Base-by-base conservation (phyloP, 30 jellyfish, hydroid and myxozoan genomes). In the Turritopsis rubra region DNA sequence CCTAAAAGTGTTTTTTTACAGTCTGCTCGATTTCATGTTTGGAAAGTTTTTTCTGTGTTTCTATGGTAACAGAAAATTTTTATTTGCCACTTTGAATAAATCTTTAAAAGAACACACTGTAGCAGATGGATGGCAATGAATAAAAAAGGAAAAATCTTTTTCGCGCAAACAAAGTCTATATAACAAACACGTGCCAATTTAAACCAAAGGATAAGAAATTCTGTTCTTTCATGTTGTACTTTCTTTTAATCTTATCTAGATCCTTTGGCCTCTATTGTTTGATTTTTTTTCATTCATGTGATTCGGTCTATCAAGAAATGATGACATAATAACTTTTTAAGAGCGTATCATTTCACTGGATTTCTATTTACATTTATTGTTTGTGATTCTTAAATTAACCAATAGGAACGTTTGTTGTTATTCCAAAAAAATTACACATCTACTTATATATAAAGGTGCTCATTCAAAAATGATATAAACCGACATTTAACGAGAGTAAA, bases 391-490 rank as follows among this genome's bases (percentile, higher is more conserved):
- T 23, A 16, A 65, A 66, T 18, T 30, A 66, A 71, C 88, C 88
- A 82, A 82, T 82, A 30, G 72, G 81, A 71, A 21, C 75, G 53
- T 28, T 82, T 66, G 84, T 66, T 54, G 70, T 60, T 68, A 28
- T 82, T 66, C 83, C 72, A 30, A 82, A 41, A 82, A 65, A 29
- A 71, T 71, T 82, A 71, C 66, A 25, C 79, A 82, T 71, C 3
- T 21, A 9, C 29, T 65, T 66, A 65, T 28, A 74, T 82, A 29
- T 24, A 74, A 74, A 74, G 60, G 41, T 52, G 24, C 65, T 74
- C 82, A 74, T 74, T 74, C 82, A 74, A 74, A 29, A 74, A 52
- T n/a, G 82, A 74, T 23, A 74, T n/a, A 66, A 26, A 26, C 29
- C 53, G 77, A 68, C 28, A 68, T 23, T 68, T 23, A n/a, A 26